Conservation (phyloP, 1,140 invertebrate species). For the Leptinotarsa lineolata region DNA sequence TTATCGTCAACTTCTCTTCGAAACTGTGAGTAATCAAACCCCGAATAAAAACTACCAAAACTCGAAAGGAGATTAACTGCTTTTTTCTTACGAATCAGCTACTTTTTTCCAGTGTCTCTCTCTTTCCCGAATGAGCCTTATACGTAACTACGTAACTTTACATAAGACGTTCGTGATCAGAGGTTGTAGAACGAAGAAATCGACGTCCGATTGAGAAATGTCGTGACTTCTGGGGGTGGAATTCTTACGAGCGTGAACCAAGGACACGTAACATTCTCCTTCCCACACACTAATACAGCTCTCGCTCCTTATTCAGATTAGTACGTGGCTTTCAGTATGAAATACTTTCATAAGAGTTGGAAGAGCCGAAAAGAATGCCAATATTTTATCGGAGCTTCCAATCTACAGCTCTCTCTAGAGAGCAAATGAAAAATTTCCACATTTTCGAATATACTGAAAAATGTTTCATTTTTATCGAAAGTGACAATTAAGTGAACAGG, state of each 20-base stretch:
- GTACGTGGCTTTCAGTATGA: background rate
- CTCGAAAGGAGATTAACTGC: too few relatives aligned
- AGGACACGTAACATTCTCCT: slow-evolving; percentile 3
- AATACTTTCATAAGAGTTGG: background rate
- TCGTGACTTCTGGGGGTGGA: background rate
- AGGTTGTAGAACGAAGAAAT: background rate
- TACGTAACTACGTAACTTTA: background rate
- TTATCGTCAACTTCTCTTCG: too few relatives aligned
- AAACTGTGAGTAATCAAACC: too few relatives aligned
- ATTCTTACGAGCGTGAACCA: background rate
- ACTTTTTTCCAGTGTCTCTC: too few relatives aligned
- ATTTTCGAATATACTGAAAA: too few relatives aligned
- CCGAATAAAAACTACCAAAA: too few relatives aligned
- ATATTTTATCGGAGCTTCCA: too few relatives aligned
- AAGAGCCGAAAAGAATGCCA: background rate
- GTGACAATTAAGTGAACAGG: too few relatives aligned
- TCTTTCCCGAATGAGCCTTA: background rate
- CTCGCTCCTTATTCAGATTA: background rate
- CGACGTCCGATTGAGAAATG: slow-evolving; percentile 2
- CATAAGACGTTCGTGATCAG: background rate
- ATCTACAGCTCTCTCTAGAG: too few relatives aligned
- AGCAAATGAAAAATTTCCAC: too few relatives aligned
- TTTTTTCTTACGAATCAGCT: too few relatives aligned
- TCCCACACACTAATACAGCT: background rate
- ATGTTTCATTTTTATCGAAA: too few relatives aligned